Base-by-base conservation (phyloP, 1,140 invertebrate species). In the Drosophila hydei region DNA sequence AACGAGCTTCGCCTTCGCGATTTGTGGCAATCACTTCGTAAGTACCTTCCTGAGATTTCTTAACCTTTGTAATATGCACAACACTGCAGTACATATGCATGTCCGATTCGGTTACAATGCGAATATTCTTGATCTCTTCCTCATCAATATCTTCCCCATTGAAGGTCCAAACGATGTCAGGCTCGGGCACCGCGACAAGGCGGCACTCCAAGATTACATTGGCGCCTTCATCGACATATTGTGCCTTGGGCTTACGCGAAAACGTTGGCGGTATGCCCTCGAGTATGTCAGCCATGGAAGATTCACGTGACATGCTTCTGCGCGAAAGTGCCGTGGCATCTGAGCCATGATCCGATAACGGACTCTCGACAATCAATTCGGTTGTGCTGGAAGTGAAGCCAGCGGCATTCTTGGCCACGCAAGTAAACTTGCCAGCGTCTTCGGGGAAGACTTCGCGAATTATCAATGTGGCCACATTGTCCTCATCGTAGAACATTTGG, bases 401-500 rank as follows among this genome's bases (percentile, higher is more conserved):
- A 40, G 96, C 96, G 3, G 96, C 94, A 91, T 99, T 99, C 90
- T 99, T 98, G 11, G 98, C 97, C 11, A 99, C 96, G 83, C 98
- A 98, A 0, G 98, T 99, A 92, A 99, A 99, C 45, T 96, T 96
- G 2, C 98, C 98, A 2, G 98, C 97, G 92, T 99, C 98, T 93
- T 99, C 98, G 0, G 98, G 97, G 92, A 98, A 98, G 0, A 99
- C 97, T 93, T 99, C 98, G 55, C 95, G 95, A 72, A 99, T 99
- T 18, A 99, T 96, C 16, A 99, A 92, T 3, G 97, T 98, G 0
- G 97, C 97, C 1, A 97, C 96, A 90, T 97, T 98, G 62, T 98
- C 96, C 70, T 97, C 96, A 85, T 97, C 96, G 81, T 98, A 98
- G 91, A 96, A 97, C 92, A 98, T 97, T 93, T 98, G 94, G 93